These are phyloP conservation scores for Sphyrna mokarran DNA, from an alignment of 2,113 vertebrate species.

Conservation along the genomic window DNA sequence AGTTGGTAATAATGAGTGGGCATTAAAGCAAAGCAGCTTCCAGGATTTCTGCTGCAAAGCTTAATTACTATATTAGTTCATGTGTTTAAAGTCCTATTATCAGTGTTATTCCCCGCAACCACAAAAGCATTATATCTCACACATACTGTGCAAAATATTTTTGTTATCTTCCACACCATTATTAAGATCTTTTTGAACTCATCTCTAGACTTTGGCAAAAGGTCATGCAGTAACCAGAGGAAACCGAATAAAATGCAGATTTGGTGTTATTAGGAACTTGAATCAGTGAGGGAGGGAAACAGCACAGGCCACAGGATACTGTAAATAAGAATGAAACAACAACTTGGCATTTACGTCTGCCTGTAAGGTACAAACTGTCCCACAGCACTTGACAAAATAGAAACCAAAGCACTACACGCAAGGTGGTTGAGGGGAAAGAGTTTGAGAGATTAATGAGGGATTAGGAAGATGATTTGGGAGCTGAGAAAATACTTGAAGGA, in stretches of 20 bases:
- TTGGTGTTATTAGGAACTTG: not conserved
- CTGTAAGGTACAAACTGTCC: not conserved
- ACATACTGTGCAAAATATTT: not conserved
- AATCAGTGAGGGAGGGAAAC: not conserved
- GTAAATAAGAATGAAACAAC: not conserved
- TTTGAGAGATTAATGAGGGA: not conserved
- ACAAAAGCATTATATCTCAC: not conserved
- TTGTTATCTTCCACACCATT: not conserved
- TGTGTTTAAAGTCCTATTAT: not conserved
- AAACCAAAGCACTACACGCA: not conserved
- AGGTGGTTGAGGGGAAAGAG: not conserved
- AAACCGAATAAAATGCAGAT: not conserved
- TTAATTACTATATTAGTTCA: not conserved
- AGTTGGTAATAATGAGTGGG: not conserved
- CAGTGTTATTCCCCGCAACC: not conserved
- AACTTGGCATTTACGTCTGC: not conserved
- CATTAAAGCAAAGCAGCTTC: not conserved
- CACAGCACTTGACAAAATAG: not conserved
- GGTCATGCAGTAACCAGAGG: not conserved
- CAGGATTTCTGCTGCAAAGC: not conserved
- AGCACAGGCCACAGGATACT: not conserved
- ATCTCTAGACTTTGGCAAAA: not conserved
- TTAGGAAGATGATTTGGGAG: not conserved
- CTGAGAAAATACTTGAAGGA: not conserved
- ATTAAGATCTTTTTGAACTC: not conserved